These are phyloP conservation scores for Hyles vespertilio DNA, from an alignment of 1,140 invertebrate genomes.

Conservation along the genomic window DNA sequence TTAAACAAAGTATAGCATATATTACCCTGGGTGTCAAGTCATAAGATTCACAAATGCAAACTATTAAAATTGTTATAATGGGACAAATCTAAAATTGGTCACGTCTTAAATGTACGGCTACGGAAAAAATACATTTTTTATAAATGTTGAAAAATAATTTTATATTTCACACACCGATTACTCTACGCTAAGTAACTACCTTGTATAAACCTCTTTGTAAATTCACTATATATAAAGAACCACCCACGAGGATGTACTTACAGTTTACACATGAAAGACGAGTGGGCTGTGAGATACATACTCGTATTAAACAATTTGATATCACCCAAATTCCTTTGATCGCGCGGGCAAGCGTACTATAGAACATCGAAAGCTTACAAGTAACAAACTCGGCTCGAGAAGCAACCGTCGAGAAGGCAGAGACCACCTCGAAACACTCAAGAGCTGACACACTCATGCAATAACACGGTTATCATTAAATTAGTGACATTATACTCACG, in stretches of 20 bases:
- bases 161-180: conserved; percentile 33
- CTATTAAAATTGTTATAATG: conserved; percentile 1
- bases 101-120: conserved; percentile 58
- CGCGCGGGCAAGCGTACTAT: conserved; percentile 52
- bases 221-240: conserved; percentile 48
- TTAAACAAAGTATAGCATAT: conserved; percentile 50
- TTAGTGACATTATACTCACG: conserved; percentile 68
- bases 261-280: too few species aligned
- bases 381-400: too few species aligned
- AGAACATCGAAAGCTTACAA: conserved; percentile 68
- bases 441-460: conserved; percentile 55
- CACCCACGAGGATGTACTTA: too few species aligned
- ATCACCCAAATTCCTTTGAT: conserved; percentile 71
- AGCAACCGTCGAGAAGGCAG: conserved; percentile 34
- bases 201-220: conserved; percentile 73
- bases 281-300: conserved; percentile 1
- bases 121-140: conserved; percentile 10
- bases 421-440: conserved; percentile 59
- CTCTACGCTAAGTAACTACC: conserved; percentile 67
- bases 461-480: conserved; percentile 44
- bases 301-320: conserved; percentile 52
- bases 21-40: conserved; percentile 68
- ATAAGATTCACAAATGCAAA: conserved; percentile 52
- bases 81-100: conserved; percentile 55
- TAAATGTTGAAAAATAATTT: conserved; percentile 44